phyloP scores from a whole-genome alignment of 2,113 vertebrate species.

The Macrotis lagotis region DNA sequence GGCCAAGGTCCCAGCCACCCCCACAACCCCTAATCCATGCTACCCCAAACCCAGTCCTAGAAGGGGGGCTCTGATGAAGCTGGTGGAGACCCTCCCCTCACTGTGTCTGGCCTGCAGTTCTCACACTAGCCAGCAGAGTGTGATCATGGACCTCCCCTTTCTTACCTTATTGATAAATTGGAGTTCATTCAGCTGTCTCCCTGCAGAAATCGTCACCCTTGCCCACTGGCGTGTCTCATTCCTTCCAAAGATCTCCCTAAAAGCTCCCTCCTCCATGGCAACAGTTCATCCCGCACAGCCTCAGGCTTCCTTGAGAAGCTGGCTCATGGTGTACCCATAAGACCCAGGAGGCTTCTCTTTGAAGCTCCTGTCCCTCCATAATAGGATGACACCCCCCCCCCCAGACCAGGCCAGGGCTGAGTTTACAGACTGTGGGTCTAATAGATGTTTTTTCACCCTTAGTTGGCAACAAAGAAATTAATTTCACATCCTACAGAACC shows the following conservation, averaged over 20 bases:
- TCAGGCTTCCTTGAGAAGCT: not conserved
- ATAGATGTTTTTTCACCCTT: not conserved
- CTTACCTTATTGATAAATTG: not conserved
- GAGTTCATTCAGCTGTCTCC: no score
- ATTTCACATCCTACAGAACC: slow-evolving; percentile 78
- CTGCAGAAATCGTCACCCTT: no score
- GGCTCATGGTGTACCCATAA: not conserved
- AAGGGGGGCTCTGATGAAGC: not conserved
- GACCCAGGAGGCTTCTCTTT: not conserved
- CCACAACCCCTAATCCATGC: not conserved
- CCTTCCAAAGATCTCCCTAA: not conserved
- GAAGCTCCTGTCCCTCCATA: not conserved
- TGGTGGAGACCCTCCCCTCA: not conserved
- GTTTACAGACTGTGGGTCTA: not conserved
- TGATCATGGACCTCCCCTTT: not conserved
- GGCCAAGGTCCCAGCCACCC: not conserved
- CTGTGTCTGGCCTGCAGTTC: not conserved
- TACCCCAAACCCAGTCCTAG: not conserved
- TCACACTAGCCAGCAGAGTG: not conserved
- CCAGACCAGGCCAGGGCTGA: not conserved
- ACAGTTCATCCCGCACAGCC: not conserved
- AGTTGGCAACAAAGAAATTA: slow-evolving; percentile 72
- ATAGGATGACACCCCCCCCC: no score
- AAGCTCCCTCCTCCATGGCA: not conserved
- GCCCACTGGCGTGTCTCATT: no score